Conservation (phyloP, 2,888 invertebrate species). For the Tinea pellionella region DNA sequence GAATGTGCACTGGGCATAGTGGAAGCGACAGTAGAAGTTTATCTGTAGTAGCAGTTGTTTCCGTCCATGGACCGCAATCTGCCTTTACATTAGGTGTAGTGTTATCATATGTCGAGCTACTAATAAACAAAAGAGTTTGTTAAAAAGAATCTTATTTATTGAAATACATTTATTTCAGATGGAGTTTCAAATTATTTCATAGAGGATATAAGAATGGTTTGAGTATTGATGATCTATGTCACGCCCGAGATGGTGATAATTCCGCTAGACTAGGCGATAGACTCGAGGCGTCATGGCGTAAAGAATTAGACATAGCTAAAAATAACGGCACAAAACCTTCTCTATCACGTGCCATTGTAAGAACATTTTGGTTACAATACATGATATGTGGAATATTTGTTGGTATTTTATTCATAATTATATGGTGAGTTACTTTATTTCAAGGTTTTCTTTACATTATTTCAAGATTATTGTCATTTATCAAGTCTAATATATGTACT, state of each 20-base stretch:
- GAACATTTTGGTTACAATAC: constrained; percentile 72
- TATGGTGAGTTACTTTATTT: constrained; percentile 56
- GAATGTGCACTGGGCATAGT: too few species aligned
- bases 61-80: too few species aligned
- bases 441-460: background rate
- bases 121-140: too few species aligned
- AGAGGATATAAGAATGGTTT: constrained; percentile 74
- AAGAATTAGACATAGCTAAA: constrained; percentile 62
- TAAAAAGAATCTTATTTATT: too few species aligned
- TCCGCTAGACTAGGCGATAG: constrained; percentile 75
- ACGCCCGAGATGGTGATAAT: constrained; percentile 69
- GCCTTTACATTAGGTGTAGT: too few species aligned
- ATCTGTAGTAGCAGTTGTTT: too few species aligned
- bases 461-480: background rate
- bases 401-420: constrained; percentile 65
- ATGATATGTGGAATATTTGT: constrained; percentile 69
- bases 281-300: constrained; percentile 75
- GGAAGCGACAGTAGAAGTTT: too few species aligned
- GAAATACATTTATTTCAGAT: constrained; percentile 53
- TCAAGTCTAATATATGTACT: too few species aligned
- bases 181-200: constrained; percentile 74
- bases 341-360: constrained; percentile 67
- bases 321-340: constrained; percentile 67
- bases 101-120: too few species aligned
- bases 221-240: constrained; percentile 74